Evolutionary conservation across 1,140 invertebrate species (phyloP).

Genomic region (Scylla paramamosain): DNA sequence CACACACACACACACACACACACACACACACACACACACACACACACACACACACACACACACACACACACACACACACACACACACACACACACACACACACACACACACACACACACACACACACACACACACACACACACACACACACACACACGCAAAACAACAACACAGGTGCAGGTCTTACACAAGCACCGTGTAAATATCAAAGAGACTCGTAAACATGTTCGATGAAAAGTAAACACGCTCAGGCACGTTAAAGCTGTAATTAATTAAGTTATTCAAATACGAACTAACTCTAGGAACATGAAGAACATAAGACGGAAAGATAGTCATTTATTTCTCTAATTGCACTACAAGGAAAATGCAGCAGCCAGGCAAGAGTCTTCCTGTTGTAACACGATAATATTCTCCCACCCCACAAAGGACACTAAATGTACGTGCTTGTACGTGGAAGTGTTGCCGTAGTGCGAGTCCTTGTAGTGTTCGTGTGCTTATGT

Average conservation of each 20-base stretch:
- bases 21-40: constrained; percentile 34
- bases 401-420: no score
- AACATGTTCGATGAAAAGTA: constrained; percentile 26
- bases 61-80: constrained; percentile 46
- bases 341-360: no score
- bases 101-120: constrained; percentile 52
- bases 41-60: constrained; percentile 27
- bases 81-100: constrained; percentile 52
- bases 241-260: neutral
- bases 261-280: neutral
- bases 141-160: constrained; percentile 52
- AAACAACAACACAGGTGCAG: neutral
- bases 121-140: constrained; percentile 52
- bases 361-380: no score
- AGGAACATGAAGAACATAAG: neutral
- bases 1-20: constrained; percentile 46
- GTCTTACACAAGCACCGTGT: neutral
- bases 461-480: neutral
- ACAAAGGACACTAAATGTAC: no score
- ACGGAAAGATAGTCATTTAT: no score
- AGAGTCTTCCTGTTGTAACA: no score
- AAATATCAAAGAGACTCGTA: neutral
- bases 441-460: no score
- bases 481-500: neutral
- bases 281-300: neutral